phyloP scores from a whole-genome alignment of 2,113 vertebrate species.

The Maccullochella peelii region DNA sequence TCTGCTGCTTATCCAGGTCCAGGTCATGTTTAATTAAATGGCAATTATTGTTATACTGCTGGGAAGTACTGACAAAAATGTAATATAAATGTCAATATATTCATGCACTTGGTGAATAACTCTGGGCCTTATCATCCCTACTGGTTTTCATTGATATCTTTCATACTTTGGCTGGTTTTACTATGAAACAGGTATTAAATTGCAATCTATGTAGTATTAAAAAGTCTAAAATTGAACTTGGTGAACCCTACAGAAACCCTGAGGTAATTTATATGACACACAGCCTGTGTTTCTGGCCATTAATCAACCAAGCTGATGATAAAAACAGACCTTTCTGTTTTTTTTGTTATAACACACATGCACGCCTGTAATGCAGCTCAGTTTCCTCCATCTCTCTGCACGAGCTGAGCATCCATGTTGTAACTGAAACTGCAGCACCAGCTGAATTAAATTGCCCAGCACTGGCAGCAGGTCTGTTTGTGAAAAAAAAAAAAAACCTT shows the following conservation, averaged over 20 bases:
- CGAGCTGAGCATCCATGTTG: constrained; percentile 46
- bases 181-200: not conserved
- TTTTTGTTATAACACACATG: not conserved
- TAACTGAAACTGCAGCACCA: constrained; percentile 47
- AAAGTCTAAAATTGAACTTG: not conserved
- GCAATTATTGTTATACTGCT: not conserved
- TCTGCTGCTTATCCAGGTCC: not conserved
- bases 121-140: not conserved
- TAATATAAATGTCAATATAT: not conserved
- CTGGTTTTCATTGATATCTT: not conserved
- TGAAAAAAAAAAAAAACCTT: constrained; percentile 56
- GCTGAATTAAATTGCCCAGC: constrained; percentile 58
- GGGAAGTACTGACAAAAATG: not conserved
- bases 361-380: not conserved
- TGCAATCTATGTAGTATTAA: not conserved
- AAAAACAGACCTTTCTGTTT: constrained; percentile 4
- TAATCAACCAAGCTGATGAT: constrained; percentile 1
- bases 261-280: not conserved
- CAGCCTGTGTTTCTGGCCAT: not conserved
- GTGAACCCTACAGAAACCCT: not conserved
- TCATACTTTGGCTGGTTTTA: not conserved
- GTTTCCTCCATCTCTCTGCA: constrained; percentile 17
- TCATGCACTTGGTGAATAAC: not conserved
- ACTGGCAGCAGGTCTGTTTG: constrained; percentile 57
- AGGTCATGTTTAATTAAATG: not conserved